Evolutionary conservation across 2,113 vertebrate species (phyloP).

Genomic region (Orthochromis indermauri): DNA sequence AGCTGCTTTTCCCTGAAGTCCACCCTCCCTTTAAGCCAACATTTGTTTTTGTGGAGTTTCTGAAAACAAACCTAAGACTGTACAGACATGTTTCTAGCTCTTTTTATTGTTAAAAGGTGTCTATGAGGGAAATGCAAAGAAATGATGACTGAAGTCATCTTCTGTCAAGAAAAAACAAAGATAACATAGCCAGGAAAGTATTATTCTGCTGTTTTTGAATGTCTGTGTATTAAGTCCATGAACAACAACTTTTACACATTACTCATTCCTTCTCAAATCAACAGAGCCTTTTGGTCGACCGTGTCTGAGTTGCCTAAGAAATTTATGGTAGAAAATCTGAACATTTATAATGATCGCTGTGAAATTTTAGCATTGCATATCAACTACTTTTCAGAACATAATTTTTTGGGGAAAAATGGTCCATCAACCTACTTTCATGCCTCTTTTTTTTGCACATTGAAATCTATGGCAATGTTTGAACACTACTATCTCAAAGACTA

Average conservation of each 20-base stretch:
- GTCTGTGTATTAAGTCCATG: not conserved
- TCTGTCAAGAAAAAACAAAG: not conserved
- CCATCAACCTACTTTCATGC: not conserved
- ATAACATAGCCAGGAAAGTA: not conserved
- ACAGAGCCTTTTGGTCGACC: not conserved
- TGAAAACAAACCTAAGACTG: not conserved
- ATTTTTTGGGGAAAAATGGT: accelerated
- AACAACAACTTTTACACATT: not conserved
- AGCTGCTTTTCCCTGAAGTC: not conserved
- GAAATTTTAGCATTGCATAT: not conserved
- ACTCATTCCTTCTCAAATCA: not conserved
- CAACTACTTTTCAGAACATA: not conserved
- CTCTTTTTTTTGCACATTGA: not conserved
- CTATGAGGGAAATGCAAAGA: not conserved
- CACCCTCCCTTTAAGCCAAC: not conserved
- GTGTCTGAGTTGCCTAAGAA: not conserved
- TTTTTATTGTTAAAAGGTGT: not conserved
- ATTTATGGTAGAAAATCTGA: not conserved
- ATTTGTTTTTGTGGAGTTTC: not conserved
- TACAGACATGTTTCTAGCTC: not conserved
- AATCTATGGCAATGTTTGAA: not conserved
- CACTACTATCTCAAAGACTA: not conserved
- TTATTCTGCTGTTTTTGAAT: not conserved
- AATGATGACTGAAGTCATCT: not conserved
- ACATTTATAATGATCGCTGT: not conserved